Evolutionary conservation across 2,113 vertebrate genomes (phyloP), one percentile per base, ranked within the genome.

Genomic region (Xiphophorus couchianus): DNA sequence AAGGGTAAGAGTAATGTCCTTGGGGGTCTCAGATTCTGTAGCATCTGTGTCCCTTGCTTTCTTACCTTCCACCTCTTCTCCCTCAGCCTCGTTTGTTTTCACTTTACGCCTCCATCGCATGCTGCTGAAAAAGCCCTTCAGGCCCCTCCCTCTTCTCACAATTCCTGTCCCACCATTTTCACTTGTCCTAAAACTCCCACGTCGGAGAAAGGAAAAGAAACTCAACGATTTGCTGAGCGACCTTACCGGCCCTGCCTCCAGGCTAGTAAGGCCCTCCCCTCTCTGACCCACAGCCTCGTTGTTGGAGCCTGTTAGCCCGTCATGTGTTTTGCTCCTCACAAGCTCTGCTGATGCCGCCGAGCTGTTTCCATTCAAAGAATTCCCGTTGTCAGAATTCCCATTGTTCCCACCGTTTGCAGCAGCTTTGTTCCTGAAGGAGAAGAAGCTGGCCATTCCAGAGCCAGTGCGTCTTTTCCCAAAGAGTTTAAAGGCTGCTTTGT

Each of bases 401-500:
- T 93, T 89, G 69, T 90, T 82, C 80, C 89, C 89, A 9, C 93
- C 83, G 66, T 72, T 95, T 85, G 91, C 90, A 6, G 96, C 95
- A 75, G 94, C 96, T 95, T 97, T 97, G 96, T 96, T 96, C 91
- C 94, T 95, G 92, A 98, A 95, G 83, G 96, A 96, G 87, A 99
- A 99, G 91, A 98, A 97, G 94, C 96, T 96, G 67, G 97, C 95
- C 96, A 98, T 94, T 82, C 96, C 93, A 13, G 93, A 91, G 89
- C 96, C 95, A 4, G 96, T 91, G 90, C 94, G 96, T 69, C 97
- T 96, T 87, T 95, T 97, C 88, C 95, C 96, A 79, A 99, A 99
- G 86, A 99, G 93, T 92, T 99, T 99, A 93, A 99, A 98, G 72
- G 97, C 97, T 5, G 98, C 96, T 93, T 96, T 99, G 94, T 97